A percentile compares a stretch with the other conserved stretches of the same genome.
phyloP scores from a whole-genome alignment of 53 echinoderm and acorn worm genomes.

The Paracentrotus lividus region DNA sequence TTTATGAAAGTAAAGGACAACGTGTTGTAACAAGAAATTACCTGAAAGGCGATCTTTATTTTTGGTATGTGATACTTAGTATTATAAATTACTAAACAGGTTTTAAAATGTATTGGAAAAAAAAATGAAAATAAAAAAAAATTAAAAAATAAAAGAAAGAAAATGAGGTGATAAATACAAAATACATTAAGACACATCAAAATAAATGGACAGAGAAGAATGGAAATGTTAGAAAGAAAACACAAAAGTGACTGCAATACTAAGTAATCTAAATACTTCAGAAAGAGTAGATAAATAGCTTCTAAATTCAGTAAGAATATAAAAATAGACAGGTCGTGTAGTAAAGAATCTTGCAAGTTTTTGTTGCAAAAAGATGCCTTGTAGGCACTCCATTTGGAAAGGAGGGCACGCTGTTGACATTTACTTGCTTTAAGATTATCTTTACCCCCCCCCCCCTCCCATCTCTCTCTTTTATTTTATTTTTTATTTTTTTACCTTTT shows the following conservation, averaged over 20 bases:
- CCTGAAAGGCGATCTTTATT: no score
- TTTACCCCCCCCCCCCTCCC: not conserved
- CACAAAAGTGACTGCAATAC: not conserved
- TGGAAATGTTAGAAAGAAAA: not conserved
- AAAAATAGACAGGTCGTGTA: not conserved
- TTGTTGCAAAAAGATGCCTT: not conserved
- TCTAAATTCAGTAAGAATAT: no score
- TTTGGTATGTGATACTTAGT: no score
- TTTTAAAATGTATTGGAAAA: no score
- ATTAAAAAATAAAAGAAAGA: no score
- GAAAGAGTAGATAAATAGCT: no score
- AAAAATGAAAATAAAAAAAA: not conserved
- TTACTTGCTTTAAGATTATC: not conserved
- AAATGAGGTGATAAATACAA: no score
- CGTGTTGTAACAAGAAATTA: no score
- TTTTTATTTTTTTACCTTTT: not conserved
- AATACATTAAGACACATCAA: not conserved
- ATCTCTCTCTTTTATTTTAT: not conserved
- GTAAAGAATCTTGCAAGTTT: not conserved
- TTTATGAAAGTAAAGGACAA: no score
- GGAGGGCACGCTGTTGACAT: slow-evolving; percentile 2
- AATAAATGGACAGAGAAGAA: not conserved
- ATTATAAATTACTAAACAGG: no score
- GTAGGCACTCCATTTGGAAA: slow-evolving; percentile 14
- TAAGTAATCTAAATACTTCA: no score